These are phyloP conservation scores for Deroptyus accipitrinus DNA, from an alignment of 2,113 vertebrate genomes.

Conservation along the genomic window DNA sequence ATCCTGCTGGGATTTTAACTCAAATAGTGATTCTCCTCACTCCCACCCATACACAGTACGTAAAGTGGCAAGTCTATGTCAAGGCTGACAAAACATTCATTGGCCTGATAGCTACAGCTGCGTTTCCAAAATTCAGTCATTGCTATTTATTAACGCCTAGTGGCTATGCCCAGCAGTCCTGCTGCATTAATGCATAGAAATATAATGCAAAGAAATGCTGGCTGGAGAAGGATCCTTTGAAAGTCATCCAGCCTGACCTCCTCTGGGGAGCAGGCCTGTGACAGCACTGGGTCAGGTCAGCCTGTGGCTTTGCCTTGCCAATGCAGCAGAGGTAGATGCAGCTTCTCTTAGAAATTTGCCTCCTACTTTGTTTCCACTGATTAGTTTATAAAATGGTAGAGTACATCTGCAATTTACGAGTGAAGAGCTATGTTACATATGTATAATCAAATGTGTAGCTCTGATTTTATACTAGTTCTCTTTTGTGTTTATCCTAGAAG, in stretches of 20 bases:
- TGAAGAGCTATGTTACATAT: not conserved
- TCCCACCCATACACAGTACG: not conserved
- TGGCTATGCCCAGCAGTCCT: not conserved
- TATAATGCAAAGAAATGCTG: not conserved
- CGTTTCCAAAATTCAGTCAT: not conserved
- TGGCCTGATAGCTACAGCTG: not conserved
- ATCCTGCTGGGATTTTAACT: not conserved
- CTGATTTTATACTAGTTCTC: not conserved
- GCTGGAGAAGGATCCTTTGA: not conserved
- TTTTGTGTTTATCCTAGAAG: not conserved
- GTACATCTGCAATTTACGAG: not conserved
- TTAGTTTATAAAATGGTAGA: not conserved
- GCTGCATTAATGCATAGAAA: not conserved
- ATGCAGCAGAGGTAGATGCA: not conserved
- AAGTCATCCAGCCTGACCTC: not conserved
- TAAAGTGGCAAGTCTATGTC: not conserved
- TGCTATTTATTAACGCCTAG: not conserved
- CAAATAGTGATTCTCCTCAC: not conserved
- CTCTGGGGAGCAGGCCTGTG: not conserved
- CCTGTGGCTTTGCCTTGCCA: not conserved
- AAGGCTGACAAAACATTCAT: not conserved
- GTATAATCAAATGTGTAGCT: not conserved
- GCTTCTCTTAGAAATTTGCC: not conserved
- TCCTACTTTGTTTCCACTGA: not conserved
- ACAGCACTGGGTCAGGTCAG: not conserved